Conservation (phyloP, 2,797 vertebrate genomes). For the Pelodytes ibericus region DNA sequence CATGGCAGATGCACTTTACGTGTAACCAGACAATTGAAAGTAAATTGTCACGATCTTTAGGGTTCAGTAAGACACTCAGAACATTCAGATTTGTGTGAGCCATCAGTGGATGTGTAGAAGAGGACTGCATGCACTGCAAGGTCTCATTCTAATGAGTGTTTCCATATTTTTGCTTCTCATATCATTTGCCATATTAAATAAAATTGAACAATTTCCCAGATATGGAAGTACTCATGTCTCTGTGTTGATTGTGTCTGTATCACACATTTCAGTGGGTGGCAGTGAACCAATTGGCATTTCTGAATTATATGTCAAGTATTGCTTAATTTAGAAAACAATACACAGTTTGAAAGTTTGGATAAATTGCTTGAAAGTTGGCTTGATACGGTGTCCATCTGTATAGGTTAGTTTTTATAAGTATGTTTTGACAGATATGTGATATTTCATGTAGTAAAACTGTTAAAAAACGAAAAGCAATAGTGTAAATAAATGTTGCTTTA, state of each 20-base stretch:
- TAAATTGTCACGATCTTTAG: no score
- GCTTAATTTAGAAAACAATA: constrained; percentile 53
- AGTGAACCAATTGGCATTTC: constrained; percentile 54
- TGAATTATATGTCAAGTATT: constrained; percentile 51
- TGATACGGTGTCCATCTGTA: constrained; percentile 31
- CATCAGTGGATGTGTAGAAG: not conserved
- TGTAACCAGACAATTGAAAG: no score
- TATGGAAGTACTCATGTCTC: constrained; percentile 31
- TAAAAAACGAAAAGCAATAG: no score
- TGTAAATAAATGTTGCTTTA: no score
- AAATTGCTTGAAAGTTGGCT: constrained; percentile 19
- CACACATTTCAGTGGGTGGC: constrained; percentile 42
- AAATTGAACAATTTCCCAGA: constrained; percentile 47
- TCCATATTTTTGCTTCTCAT: constrained; percentile 17
- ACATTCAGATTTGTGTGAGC: no score
- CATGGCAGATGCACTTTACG: no score
- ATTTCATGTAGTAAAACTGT: not conserved
- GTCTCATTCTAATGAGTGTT: not conserved
- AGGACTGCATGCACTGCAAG: not conserved
- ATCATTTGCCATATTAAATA: constrained; percentile 40
- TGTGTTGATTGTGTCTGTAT: constrained; percentile 51
- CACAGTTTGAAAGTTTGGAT: constrained; percentile 29
- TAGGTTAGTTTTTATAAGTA: constrained; percentile 14
- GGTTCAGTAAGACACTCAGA: no score
- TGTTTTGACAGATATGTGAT: not conserved